Percentiles rank a stretch among this genome's conserved stretches.
Conservation (phyloP, 2,113 vertebrate species). For the Gavialis gangeticus region DNA sequence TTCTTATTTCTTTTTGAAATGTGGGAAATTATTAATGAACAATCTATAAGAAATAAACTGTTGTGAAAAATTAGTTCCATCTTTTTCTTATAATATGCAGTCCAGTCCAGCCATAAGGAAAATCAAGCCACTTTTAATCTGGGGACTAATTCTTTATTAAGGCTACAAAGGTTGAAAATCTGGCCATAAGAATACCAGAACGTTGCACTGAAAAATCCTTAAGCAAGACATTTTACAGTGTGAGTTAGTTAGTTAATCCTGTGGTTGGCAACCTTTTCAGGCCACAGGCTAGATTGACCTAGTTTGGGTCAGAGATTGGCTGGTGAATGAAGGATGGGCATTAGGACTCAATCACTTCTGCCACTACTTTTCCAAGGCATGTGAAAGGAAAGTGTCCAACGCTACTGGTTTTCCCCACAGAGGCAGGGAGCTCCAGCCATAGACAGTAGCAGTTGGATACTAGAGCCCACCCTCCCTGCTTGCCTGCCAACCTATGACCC, state of each 20-base stretch:
- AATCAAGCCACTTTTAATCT: neutral
- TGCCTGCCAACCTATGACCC: too few species aligned
- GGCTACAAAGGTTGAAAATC: neutral
- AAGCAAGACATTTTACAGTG: neutral
- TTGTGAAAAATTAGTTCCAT: constrained; percentile 34
- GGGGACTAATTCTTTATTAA: constrained; percentile 17
- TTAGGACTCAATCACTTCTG: neutral
- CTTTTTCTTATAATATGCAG: constrained; percentile 18
- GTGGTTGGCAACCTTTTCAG: too few species aligned
- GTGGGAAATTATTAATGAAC: neutral
- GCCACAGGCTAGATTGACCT: too few species aligned
- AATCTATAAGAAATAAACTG: constrained; percentile 26
- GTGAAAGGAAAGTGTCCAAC: too few species aligned
- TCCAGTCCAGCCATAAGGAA: neutral
- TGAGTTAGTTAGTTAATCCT: neutral
- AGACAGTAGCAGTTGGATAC: too few species aligned
- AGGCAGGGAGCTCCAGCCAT: too few species aligned
- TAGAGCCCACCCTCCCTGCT: too few species aligned
- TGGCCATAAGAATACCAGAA: neutral
- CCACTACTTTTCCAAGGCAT: too few species aligned
- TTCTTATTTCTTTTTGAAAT: constrained; percentile 35
- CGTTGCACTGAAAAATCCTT: neutral
- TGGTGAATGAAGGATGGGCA: too few species aligned
- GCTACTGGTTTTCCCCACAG: too few species aligned
- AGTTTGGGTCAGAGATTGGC: too few species aligned